A percentile compares a stretch with the other conserved stretches of the same genome.
phyloP scores from a whole-genome alignment of 1,140 invertebrate genomes.

The Pararge aegeria region DNA sequence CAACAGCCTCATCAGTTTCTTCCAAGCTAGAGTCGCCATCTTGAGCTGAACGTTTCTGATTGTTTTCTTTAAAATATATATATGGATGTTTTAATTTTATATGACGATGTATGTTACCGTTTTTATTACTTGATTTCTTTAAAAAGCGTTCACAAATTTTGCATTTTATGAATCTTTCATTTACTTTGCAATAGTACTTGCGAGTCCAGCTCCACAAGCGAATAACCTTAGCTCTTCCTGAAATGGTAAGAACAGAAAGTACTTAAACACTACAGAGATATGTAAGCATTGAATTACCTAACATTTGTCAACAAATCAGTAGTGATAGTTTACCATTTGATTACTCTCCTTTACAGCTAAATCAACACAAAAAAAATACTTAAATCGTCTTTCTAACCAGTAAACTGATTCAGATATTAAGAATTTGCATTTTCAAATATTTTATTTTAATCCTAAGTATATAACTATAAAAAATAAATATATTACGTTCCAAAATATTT shows the following conservation, averaged over 20 bases:
- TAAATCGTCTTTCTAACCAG: too few relatives aligned
- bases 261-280: too few relatives aligned
- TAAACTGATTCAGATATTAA: too few relatives aligned
- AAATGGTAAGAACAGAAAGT: background rate
- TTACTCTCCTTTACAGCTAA: too few relatives aligned
- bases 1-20: background rate
- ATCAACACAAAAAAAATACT: too few relatives aligned
- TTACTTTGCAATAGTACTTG: background rate
- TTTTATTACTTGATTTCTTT: background rate
- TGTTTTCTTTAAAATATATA: background rate
- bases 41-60: background rate
- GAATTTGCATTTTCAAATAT: too few relatives aligned
- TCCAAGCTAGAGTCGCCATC: background rate
- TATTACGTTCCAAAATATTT: too few relatives aligned
- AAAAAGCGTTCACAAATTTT: background rate
- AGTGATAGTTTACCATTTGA: too few relatives aligned
- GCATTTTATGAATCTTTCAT: background rate
- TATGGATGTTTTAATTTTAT: background rate
- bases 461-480: too few relatives aligned
- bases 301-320: too few relatives aligned
- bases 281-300: too few relatives aligned
- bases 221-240: background rate
- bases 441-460: too few relatives aligned
- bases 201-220: background rate
- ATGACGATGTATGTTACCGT: background rate